A percentile compares a stretch with the other conserved stretches of the same genome.
phyloP scores from a whole-genome alignment of 1,140 invertebrate species.

The Frieseomelitta varia region DNA sequence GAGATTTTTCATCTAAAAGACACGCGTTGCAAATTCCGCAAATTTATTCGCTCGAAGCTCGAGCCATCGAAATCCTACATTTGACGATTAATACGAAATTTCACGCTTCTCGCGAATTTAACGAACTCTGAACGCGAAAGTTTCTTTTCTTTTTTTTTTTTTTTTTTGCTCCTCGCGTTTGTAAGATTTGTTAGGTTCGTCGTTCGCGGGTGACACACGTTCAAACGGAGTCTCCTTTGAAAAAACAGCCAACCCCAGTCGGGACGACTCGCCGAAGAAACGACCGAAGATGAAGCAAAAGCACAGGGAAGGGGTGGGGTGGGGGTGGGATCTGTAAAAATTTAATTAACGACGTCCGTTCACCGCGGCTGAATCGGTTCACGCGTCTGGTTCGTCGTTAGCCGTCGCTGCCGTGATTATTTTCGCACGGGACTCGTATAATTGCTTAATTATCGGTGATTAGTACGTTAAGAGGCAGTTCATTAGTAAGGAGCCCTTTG shows the following conservation, averaged over 20 bases:
- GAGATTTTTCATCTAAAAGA: background rate
- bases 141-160: too few relatives aligned
- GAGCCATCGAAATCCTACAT: too few relatives aligned
- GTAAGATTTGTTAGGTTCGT: background rate
- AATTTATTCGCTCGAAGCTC: background rate
- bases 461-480: constrained; percentile 31
- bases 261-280: background rate
- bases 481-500: constrained; percentile 21
- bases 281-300: background rate
- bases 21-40: background rate
- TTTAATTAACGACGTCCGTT: background rate
- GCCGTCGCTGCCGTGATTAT: constrained; percentile 4
- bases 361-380: background rate
- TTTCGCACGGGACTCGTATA: constrained; percentile 14
- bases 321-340: background rate
- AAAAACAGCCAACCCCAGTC: background rate
- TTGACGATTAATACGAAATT: too few relatives aligned
- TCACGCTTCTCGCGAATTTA: too few relatives aligned
- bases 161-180: background rate
- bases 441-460: constrained; percentile 36
- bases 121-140: background rate
- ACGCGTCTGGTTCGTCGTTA: background rate
- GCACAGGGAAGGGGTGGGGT: too few relatives aligned
- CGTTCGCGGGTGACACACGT: background rate
- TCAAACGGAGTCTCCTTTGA: background rate